Evolutionary conservation across 2,888 invertebrate genomes (phyloP).

Genomic region (Papilio protenor): DNA sequence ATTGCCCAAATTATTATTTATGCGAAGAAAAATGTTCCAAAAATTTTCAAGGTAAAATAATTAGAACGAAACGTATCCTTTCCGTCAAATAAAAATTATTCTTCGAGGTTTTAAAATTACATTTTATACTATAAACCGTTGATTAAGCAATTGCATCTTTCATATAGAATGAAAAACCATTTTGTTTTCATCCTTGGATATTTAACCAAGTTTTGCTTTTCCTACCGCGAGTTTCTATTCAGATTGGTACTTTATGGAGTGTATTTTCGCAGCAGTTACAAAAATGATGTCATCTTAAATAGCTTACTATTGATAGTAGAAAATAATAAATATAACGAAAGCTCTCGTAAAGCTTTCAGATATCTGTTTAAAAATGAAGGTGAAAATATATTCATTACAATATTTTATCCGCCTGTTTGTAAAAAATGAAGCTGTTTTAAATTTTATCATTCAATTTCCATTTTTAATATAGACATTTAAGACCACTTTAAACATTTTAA

Average conservation of each 20-base stretch:
- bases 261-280: too few species aligned
- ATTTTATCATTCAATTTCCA: neutral
- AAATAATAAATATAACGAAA: too few species aligned
- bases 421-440: neutral
- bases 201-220: too few species aligned
- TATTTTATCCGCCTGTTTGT: neutral
- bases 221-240: too few species aligned
- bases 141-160: neutral
- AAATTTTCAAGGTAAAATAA: slow-evolving; percentile 36
- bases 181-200: neutral
- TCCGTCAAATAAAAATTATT: neutral
- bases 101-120: neutral
- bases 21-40: slow-evolving; percentile 29
- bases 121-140: neutral
- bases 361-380: neutral
- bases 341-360: too few species aligned
- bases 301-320: too few species aligned
- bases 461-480: neutral
- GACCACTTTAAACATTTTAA: slow-evolving; percentile 25
- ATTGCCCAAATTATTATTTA: slow-evolving; percentile 28
- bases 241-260: too few species aligned
- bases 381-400: neutral
- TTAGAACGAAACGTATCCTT: slow-evolving; percentile 35
- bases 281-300: too few species aligned
- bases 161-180: neutral